These are phyloP conservation scores for Creontiades dilutus DNA, from an alignment of 2,888 invertebrate species.

Conservation along the genomic window DNA sequence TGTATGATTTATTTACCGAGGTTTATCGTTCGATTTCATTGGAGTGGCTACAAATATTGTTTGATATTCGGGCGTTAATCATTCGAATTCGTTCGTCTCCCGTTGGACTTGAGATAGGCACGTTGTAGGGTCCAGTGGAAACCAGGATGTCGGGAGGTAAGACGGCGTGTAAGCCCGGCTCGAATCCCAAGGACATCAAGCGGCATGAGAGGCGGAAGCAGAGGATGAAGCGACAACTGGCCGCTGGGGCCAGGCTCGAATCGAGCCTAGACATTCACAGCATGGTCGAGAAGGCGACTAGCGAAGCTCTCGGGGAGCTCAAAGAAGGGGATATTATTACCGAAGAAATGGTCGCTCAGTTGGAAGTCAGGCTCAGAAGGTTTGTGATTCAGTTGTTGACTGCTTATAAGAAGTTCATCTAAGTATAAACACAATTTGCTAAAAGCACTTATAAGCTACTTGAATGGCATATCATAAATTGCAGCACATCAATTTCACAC, in stretches of 20 bases:
- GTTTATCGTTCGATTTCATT: too few relatives aligned
- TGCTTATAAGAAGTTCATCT: too few relatives aligned
- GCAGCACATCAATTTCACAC: too few relatives aligned
- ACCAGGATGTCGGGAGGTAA: conserved; percentile 42
- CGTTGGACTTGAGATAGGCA: too few relatives aligned
- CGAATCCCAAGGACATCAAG: conserved; percentile 38
- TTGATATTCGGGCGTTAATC: too few relatives aligned
- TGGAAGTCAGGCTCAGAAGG: conserved; percentile 38
- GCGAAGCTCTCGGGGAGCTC: conserved; percentile 30
- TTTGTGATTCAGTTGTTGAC: neutral
- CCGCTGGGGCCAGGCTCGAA: conserved; percentile 9
- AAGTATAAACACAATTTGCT: too few relatives aligned
- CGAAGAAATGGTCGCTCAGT: conserved; percentile 48
- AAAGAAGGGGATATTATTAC: conserved; percentile 31
- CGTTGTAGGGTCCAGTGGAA: too few relatives aligned
- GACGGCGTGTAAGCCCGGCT: conserved; percentile 32
- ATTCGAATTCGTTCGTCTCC: too few relatives aligned
- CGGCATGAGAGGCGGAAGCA: conserved; percentile 18
- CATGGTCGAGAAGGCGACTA: conserved; percentile 41
- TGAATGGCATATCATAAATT: too few relatives aligned
- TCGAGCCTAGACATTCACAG: conserved; percentile 23
- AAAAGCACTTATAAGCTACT: too few relatives aligned
- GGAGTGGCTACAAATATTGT: too few relatives aligned
- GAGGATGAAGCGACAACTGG: conserved; percentile 25
- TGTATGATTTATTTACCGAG: too few relatives aligned